Evolutionary conservation across 2,113 vertebrate species (phyloP).

Genomic region (Ceyx cyanopectus): DNA sequence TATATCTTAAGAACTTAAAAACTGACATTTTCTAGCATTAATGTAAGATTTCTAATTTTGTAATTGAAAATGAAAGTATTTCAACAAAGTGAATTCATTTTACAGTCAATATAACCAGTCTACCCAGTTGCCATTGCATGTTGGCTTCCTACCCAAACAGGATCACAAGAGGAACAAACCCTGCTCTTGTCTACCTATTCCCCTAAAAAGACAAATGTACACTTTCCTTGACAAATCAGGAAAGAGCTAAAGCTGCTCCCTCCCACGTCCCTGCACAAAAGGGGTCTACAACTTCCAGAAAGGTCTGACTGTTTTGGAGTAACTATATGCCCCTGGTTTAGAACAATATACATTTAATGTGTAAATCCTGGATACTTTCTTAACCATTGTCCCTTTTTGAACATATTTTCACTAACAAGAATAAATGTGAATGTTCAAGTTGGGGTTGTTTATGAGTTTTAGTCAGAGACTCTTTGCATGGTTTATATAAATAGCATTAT

Average conservation of each 20-base stretch:
- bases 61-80: not conserved
- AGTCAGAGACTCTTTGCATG: not conserved
- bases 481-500: not conserved
- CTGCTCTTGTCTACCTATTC: not conserved
- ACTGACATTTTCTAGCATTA: not conserved
- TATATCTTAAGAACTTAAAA: not conserved
- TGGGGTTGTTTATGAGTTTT: not conserved
- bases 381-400: not conserved
- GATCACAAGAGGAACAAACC: not conserved
- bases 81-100: not conserved
- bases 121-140: not conserved
- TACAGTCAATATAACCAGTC: not conserved
- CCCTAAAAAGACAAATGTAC: not conserved
- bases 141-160: not conserved
- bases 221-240: not conserved
- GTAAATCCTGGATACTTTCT: not conserved
- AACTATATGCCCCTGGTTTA: not conserved
- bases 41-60: not conserved
- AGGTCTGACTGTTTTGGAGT: not conserved
- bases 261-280: not conserved
- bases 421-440: not conserved
- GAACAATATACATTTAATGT: fast-evolving
- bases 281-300: not conserved
- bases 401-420: not conserved
- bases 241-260: not conserved